Conservation (phyloP, 2,113 vertebrate species). For the Marmota monax region DNA sequence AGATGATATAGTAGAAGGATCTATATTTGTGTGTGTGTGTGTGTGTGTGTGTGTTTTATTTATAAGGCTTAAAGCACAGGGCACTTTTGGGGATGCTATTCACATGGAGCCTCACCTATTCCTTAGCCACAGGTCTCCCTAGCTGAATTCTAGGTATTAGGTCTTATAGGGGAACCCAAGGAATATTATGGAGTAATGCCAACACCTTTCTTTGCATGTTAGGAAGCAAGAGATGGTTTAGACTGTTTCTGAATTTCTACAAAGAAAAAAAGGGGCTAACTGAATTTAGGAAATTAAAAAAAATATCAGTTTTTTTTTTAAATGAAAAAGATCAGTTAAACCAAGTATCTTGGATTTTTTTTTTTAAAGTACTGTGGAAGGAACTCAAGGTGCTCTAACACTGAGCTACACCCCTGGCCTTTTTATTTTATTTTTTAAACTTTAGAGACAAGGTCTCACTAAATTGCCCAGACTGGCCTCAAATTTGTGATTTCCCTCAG, state of each 20-base stretch:
- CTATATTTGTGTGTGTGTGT: neutral
- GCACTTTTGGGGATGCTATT: no score
- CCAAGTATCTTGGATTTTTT: neutral
- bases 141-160: neutral
- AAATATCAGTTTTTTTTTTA: neutral
- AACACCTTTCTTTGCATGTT: neutral
- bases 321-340: neutral
- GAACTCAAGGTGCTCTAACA: no score
- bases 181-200: neutral
- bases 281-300: neutral
- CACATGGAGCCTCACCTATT: neutral
- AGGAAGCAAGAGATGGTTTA: neutral
- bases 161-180: neutral
- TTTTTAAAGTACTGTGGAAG: no score
- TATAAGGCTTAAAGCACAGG: neutral
- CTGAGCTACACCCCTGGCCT: no score
- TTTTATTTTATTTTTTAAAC: no score
- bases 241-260: neutral
- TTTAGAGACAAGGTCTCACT: no score
- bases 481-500: no score
- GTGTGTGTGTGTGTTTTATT: neutral
- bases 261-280: neutral
- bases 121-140: neutral
- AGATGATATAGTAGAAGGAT: neutral
- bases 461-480: no score